These are phyloP conservation scores for Orchestes rusci DNA, from an alignment of 2,888 invertebrate species.

Conservation along the genomic window DNA sequence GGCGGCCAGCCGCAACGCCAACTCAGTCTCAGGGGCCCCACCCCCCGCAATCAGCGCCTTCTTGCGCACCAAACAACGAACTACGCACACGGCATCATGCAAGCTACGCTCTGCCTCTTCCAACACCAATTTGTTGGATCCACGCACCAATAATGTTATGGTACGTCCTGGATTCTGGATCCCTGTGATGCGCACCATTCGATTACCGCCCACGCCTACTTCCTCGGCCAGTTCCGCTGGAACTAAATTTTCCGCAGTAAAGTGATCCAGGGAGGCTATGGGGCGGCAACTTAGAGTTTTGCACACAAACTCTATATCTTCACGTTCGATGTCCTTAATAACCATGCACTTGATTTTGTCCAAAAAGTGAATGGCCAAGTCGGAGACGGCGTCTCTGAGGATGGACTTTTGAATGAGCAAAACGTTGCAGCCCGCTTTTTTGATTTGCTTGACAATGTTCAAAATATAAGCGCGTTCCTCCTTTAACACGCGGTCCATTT, in stretches of 20 bases:
- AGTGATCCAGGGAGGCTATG: constrained; percentile 98
- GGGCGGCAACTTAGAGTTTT: constrained; percentile 92
- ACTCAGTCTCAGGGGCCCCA: constrained; percentile 95
- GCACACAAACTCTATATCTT: constrained; percentile 96
- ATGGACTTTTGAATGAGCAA: constrained; percentile 76
- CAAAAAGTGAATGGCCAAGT: constrained; percentile 94
- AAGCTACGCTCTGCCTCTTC: constrained; percentile 76
- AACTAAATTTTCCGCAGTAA: constrained; percentile 84
- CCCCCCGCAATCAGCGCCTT: constrained; percentile 91
- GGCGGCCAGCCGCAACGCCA: constrained; percentile 76
- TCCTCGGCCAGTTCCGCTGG: constrained; percentile 93
- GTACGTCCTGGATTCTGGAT: constrained; percentile 80
- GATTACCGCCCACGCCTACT: constrained; percentile 77
- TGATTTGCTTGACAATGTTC: constrained; percentile 97
- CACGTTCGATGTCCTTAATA: constrained; percentile 94
- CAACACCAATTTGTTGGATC: constrained; percentile 74
- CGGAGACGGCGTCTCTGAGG: constrained; percentile 90
- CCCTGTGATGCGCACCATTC: constrained; percentile 73
- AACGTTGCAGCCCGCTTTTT: constrained; percentile 97
- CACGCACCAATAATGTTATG: constrained; percentile 86
- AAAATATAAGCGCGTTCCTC: constrained; percentile 97
- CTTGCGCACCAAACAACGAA: constrained; percentile 93
- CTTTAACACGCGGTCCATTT: constrained; percentile 97
- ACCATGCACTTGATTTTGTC: constrained; percentile 99
- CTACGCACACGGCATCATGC: constrained; percentile 82